Percentiles rank a stretch among this genome's conserved stretches.
These are phyloP conservation scores for Mesitornis unicolor DNA, from an alignment of 2,113 vertebrate species.

Conservation along the genomic window DNA sequence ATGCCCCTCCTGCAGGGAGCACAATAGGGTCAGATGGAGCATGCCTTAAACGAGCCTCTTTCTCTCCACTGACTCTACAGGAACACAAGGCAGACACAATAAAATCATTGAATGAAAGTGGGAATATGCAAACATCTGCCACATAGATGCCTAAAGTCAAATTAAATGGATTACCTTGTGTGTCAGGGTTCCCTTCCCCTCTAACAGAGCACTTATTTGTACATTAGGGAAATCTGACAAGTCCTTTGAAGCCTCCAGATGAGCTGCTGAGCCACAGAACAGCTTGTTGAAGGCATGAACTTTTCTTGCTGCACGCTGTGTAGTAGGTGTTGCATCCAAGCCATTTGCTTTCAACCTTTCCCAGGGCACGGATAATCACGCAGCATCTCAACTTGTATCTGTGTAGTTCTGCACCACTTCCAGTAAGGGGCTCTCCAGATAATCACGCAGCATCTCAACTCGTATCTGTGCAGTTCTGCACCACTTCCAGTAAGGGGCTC, in stretches of 20 bases:
- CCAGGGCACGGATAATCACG: fast-evolving
- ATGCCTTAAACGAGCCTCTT: background rate
- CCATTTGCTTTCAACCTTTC: background rate
- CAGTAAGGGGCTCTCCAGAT: fast-evolving
- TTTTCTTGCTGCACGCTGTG: background rate
- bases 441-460: background rate
- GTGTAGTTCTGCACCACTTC: background rate
- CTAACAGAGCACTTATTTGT: background rate
- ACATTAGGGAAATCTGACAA: background rate
- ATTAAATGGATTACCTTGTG: background rate
- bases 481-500: fast-evolving
- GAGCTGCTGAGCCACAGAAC: background rate
- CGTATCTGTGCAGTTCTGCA: background rate
- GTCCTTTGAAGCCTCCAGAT: fast-evolving
- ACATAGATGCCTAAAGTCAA: fast-evolving
- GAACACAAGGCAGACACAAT: background rate
- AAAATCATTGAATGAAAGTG: background rate
- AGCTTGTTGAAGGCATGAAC: background rate
- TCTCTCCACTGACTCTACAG: background rate
- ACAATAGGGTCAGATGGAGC: fast-evolving
- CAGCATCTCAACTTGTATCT: background rate
- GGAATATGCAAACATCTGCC: background rate
- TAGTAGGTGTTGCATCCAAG: background rate
- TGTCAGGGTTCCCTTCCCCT: background rate
- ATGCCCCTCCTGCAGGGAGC: background rate